Evolutionary conservation across 2,113 vertebrate genomes (phyloP).

Genomic region (Pomatorhinus ruficollis): DNA sequence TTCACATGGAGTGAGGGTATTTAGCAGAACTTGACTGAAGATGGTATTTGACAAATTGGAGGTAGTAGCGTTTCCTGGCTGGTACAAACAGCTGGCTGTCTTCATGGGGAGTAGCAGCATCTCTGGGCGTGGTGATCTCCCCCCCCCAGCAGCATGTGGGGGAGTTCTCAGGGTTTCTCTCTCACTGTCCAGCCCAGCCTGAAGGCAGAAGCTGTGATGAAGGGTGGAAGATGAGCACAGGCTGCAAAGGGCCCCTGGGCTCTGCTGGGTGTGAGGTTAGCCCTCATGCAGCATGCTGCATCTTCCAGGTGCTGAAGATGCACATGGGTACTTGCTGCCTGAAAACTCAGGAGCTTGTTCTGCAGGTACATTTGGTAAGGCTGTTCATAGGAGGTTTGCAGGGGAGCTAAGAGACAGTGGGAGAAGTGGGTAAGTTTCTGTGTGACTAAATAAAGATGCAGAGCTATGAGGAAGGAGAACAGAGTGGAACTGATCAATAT

Average conservation of each 20-base stretch:
- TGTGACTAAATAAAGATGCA: background rate
- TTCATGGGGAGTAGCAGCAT: background rate
- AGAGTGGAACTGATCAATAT: background rate
- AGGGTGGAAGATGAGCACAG: background rate
- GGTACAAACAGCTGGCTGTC: background rate
- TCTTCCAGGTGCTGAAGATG: background rate
- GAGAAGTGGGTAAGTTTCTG: background rate
- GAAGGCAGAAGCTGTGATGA: background rate
- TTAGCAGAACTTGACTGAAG: background rate
- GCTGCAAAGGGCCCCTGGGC: background rate
- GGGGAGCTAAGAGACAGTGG: background rate
- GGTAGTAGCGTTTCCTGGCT: background rate
- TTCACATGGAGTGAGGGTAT: background rate
- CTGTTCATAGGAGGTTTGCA: background rate
- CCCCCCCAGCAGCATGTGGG: rapidly evolving
- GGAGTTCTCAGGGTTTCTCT: background rate
- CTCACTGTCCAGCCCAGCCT: background rate
- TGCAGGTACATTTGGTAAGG: background rate
- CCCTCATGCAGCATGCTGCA: background rate
- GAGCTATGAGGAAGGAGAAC: background rate
- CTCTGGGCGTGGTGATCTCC: background rate
- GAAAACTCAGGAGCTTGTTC: background rate
- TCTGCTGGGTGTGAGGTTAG: background rate
- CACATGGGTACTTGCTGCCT: background rate
- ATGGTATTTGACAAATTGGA: background rate